Evolutionary conservation across 2,113 vertebrate species (phyloP).

Genomic region (Otis tarda): DNA sequence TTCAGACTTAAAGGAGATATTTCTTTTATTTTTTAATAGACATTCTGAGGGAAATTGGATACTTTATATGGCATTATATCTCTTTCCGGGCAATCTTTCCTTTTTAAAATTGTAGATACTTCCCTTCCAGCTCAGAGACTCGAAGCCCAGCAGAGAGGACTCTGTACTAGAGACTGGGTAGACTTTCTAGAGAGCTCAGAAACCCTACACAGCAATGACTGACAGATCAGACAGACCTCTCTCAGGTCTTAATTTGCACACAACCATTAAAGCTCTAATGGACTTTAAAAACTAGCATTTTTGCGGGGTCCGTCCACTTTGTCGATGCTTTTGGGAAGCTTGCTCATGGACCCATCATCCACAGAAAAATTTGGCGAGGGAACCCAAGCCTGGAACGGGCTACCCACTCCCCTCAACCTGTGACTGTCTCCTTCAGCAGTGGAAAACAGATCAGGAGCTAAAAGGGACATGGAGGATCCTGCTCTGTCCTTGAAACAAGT

Average conservation of each 20-base stretch:
- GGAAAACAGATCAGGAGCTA: background rate
- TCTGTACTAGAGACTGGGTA: background rate
- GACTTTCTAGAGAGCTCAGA: background rate
- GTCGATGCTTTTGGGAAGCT: background rate
- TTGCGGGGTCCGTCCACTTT: background rate
- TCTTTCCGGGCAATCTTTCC: background rate
- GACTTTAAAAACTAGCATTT: background rate
- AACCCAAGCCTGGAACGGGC: background rate
- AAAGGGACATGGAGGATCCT: background rate
- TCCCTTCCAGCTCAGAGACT: background rate
- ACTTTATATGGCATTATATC: background rate
- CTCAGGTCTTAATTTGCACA: background rate
- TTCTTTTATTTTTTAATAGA: background rate
- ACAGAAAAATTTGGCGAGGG: background rate
- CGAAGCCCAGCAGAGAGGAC: background rate
- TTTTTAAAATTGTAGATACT: background rate
- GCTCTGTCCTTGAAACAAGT: background rate
- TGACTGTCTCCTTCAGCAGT: background rate
- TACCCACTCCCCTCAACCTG: background rate
- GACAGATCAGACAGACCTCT: background rate
- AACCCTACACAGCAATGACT: background rate
- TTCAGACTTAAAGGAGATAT: background rate
- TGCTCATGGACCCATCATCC: background rate
- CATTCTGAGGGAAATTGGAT: background rate
- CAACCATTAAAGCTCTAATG: accelerated